Percentiles rank a stretch among this genome's conserved stretches.
Conservation (phyloP, 2,797 vertebrate species). For the Euthynnus affinis region DNA sequence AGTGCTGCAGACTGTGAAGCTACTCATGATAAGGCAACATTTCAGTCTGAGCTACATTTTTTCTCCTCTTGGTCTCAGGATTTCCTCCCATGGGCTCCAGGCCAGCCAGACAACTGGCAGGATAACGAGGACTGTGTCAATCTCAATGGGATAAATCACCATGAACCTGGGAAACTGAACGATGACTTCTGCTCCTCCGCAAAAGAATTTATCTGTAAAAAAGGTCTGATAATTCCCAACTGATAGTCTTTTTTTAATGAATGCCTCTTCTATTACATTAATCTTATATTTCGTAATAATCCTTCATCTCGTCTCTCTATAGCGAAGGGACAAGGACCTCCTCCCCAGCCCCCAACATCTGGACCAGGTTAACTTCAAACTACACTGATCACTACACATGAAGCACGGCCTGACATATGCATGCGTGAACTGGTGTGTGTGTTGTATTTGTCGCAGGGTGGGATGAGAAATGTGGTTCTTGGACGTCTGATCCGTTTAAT, state of each 20-base stretch:
- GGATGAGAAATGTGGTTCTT: constrained; percentile 85
- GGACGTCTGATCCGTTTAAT: constrained; percentile 84
- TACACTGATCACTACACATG: background rate
- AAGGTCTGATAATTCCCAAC: constrained; percentile 73
- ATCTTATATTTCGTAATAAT: background rate
- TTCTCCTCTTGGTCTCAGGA: constrained; percentile 59
- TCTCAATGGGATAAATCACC: constrained; percentile 69
- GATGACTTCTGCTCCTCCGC: constrained; percentile 79
- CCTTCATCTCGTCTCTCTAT: constrained; percentile 6
- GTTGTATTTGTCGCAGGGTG: constrained; percentile 76
- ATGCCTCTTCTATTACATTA: background rate
- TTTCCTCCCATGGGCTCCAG: constrained; percentile 72
- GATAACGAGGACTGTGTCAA: constrained; percentile 83
- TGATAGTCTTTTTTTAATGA: rapidly evolving
- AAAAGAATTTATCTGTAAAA: constrained; percentile 83
- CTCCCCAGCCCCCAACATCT: constrained; percentile 83
- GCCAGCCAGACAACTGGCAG: constrained; percentile 85
- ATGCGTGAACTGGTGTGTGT: background rate
- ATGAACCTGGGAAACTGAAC: constrained; percentile 71
- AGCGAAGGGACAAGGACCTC: constrained; percentile 85
- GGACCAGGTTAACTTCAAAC: constrained; percentile 81
- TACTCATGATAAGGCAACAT: background rate
- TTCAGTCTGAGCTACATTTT: constrained; percentile 9
- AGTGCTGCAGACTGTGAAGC: background rate
- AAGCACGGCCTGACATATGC: background rate